phyloP scores from a whole-genome alignment of 2,113 vertebrate species.

The Rhinoptilus africanus region DNA sequence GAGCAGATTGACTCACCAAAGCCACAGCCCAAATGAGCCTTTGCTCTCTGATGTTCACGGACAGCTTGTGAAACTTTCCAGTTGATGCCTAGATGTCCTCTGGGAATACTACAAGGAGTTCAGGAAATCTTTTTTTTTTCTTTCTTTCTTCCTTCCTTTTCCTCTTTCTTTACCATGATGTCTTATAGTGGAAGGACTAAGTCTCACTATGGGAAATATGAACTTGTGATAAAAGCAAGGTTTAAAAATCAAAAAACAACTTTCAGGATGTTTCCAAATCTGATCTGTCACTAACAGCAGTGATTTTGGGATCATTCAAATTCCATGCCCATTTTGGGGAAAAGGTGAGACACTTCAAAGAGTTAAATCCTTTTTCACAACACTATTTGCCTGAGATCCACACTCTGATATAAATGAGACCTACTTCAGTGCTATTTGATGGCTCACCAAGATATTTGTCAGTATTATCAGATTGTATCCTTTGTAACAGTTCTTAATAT shows the following conservation, averaged over 20 bases:
- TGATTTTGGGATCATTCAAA: background rate
- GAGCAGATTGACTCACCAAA: conserved; percentile 31
- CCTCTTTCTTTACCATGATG: background rate
- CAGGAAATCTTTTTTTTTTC: background rate
- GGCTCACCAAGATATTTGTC: background rate
- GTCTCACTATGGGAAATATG: background rate
- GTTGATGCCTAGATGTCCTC: conserved; percentile 11
- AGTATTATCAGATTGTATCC: background rate
- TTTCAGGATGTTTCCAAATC: background rate
- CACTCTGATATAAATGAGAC: background rate
- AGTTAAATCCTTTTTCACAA: background rate
- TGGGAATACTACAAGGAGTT: background rate
- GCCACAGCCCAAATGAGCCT: background rate
- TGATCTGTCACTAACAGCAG: background rate
- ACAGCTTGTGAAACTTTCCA: conserved; percentile 53
- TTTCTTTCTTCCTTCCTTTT: background rate
- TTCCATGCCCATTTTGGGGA: background rate
- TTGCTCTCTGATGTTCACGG: background rate
- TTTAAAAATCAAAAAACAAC: background rate
- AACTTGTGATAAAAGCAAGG: background rate
- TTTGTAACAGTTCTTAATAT: background rate
- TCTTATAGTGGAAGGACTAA: background rate
- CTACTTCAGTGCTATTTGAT: background rate
- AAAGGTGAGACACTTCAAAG: background rate
- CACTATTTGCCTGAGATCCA: background rate